phyloP scores from a whole-genome alignment of 2,113 vertebrate species.

The Motacilla tschutschensis region DNA sequence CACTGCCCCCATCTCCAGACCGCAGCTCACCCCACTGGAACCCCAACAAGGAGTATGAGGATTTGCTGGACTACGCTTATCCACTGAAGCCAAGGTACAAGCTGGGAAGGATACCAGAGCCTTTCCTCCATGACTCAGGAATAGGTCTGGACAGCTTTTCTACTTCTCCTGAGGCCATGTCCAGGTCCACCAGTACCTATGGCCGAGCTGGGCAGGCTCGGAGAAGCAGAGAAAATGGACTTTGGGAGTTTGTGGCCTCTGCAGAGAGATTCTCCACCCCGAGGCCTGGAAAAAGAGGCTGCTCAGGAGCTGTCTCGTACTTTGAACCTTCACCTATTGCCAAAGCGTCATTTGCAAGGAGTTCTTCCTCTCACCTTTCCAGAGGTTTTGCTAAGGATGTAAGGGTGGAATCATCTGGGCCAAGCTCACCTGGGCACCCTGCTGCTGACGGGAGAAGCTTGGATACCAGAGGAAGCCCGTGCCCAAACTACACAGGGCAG shows the following conservation, averaged over 20 bases:
- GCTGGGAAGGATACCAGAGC: constrained; percentile 51
- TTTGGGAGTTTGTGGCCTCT: neutral
- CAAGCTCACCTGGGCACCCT: neutral
- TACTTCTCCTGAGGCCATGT: constrained; percentile 65
- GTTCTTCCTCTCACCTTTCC: constrained; percentile 4
- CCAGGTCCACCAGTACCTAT: constrained; percentile 9
- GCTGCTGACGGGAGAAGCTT: neutral
- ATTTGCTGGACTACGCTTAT: constrained; percentile 91
- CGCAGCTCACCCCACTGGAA: constrained; percentile 82
- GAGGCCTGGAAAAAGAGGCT: constrained; percentile 8
- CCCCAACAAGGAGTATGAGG: constrained; percentile 86
- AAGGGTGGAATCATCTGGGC: neutral
- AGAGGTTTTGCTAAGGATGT: neutral
- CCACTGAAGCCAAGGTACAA: constrained; percentile 79
- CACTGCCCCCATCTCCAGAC: constrained; percentile 77
- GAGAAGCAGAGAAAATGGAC: neutral
- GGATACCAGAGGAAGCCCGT: neutral
- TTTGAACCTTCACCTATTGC: constrained; percentile 14
- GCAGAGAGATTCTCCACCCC: constrained; percentile 17
- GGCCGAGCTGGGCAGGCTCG: neutral
- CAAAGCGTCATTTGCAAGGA: constrained; percentile 18
- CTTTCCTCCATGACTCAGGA: constrained; percentile 83
- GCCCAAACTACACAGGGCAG: neutral
- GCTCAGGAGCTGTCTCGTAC: neutral
- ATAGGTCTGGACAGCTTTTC: constrained; percentile 83